Base-by-base conservation (phyloP, 2,888 invertebrate genomes). In the Xanthorhoe spadicearia region DNA sequence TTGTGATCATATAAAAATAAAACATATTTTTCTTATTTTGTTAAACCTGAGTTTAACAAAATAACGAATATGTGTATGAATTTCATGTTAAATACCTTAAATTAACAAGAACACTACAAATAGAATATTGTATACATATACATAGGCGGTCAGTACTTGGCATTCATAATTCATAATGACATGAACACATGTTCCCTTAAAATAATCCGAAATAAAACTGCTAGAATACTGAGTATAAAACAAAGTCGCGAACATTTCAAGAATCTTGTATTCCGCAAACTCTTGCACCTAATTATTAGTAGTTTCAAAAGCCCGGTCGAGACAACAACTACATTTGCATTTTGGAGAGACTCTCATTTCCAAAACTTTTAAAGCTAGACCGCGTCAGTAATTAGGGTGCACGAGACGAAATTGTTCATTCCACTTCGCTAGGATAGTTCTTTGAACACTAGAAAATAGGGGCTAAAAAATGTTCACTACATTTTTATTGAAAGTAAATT, bases 341-440 rank as follows among this genome's bases (percentile, higher is more conserved):
- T 71, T 74, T 65, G 66, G 73, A 77, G 72, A 74, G 70, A 64
- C 66, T 76, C 73, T 53, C 74, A 73, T 79, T 78, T 70, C 72
- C 73, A 66, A 69, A 78, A 79, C 76, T 62, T 77, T 76, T 59
- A 66, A 71, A 76, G 72, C 67, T 69, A 75, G 61, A 59, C 70
- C 66, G 69, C 68, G 74, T 76, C 60, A 60, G 69, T 76, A 78
- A 77, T 79, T 78, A 73, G 71, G 75, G 32, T 4, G 65, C 63
- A 72, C 55, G 58, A 75, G 69, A 74, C 70, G 71, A 75, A 67
- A 68, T 57, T 70, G 66, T 66, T 57, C 66, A 66, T 66, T 66
- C 66, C 66, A 63, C 51, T 64, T 67, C 62, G 57, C 58, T 64
- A 61, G 51, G 55, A 64, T 64, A 73, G 66, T 72, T 69, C 64